Evolutionary conservation across 2,797 vertebrate species (phyloP).

Genomic region (Tenualosa thibaudeaui): DNA sequence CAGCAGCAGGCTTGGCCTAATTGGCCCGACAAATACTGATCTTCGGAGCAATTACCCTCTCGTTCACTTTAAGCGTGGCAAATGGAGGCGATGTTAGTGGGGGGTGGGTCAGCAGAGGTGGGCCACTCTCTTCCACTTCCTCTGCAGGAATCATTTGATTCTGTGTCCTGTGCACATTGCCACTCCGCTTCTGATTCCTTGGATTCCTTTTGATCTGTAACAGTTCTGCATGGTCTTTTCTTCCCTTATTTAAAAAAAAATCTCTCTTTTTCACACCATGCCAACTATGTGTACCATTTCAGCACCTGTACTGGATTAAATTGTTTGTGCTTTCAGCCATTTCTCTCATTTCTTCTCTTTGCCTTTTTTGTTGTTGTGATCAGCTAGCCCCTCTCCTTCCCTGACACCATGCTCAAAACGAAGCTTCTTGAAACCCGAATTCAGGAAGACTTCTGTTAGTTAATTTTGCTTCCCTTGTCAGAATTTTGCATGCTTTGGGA

Average conservation of each 20-base stretch:
- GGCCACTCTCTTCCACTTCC: slow-evolving; percentile 2
- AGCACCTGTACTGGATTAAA: background rate
- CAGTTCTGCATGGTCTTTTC: slow-evolving; percentile 16
- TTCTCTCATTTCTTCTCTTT: background rate
- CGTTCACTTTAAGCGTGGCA: background rate
- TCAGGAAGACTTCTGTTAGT: background rate
- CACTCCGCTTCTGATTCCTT: background rate
- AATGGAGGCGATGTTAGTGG: background rate
- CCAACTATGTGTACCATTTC: background rate
- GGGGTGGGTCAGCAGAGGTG: background rate
- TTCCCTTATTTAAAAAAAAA: background rate
- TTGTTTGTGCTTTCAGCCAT: background rate
- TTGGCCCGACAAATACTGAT: background rate
- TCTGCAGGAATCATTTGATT: slow-evolving; percentile 29
- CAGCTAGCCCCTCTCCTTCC: too few relatives aligned
- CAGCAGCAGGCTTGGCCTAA: background rate
- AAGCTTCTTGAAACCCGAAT: background rate
- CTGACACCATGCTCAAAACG: too few relatives aligned
- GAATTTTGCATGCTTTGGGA: background rate
- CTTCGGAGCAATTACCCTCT: background rate
- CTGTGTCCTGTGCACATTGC: background rate
- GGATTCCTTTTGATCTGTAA: slow-evolving; percentile 37
- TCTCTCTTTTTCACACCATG: background rate
- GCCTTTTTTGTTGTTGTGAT: background rate
- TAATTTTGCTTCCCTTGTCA: background rate